A percentile compares a stretch with the other conserved stretches of the same genome.
Conservation (phyloP, 2,113 vertebrate species). For the Tylochromis polylepis region DNA sequence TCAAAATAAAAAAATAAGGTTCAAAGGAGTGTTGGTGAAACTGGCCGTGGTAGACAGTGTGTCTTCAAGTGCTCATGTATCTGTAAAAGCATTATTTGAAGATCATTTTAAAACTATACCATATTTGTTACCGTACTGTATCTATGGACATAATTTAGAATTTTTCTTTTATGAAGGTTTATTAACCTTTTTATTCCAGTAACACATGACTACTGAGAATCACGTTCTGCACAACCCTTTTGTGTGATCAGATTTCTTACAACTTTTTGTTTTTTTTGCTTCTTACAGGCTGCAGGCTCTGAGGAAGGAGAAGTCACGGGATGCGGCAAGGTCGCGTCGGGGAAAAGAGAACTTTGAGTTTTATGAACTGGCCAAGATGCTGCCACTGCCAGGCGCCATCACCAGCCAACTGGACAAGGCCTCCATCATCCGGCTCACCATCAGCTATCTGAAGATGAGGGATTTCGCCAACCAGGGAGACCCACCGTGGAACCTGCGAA, state of each 20-base stretch:
- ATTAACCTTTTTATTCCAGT: too few relatives aligned
- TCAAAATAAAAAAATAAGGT: not conserved
- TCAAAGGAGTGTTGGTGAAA: too few relatives aligned
- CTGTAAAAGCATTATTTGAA: too few relatives aligned
- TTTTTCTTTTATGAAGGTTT: too few relatives aligned
- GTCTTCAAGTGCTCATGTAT: too few relatives aligned
- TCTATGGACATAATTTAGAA: not conserved
- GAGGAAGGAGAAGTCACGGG: conserved; percentile 97
- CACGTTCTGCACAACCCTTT: not conserved
- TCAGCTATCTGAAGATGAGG: conserved; percentile 99
- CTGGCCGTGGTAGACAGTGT: too few relatives aligned
- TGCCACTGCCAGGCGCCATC: conserved; percentile 97
- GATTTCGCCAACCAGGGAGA: conserved; percentile 98
- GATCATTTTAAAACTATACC: too few relatives aligned
- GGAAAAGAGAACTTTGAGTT: conserved; percentile 99
- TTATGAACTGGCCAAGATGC: conserved; percentile 97
- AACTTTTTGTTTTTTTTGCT: not conserved
- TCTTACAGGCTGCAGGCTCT: conserved; percentile 92
- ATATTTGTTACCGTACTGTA: too few relatives aligned
- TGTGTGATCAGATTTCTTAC: not conserved
- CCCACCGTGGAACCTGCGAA: conserved; percentile 95
- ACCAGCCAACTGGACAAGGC: conserved; percentile 99
- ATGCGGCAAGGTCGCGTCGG: conserved; percentile 93
- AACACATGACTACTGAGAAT: not conserved
- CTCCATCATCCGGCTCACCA: conserved; percentile 97